Base-by-base conservation (phyloP, 2,797 vertebrate species). In the Neomorphus geoffroyi region DNA sequence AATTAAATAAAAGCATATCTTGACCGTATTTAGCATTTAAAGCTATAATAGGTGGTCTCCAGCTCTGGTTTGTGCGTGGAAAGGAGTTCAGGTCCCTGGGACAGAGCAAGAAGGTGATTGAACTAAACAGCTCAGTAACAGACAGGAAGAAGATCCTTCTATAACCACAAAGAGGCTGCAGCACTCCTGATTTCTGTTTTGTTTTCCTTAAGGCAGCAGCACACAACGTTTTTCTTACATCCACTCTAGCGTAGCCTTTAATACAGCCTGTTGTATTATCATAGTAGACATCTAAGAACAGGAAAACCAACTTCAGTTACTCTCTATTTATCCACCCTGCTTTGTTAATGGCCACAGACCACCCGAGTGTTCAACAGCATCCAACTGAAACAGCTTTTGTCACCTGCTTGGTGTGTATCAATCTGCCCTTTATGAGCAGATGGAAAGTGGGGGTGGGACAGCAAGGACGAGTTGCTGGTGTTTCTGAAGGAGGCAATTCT, bases 401-500 rank as follows among this genome's bases (percentile, higher is more conserved):
- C 86, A 79, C 7, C 71, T 60, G 75, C 75, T 45, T 70, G 6
- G 46, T 80, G 35, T 16, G 23, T n/a, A 41, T 67, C 17, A 3
- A 65, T 81, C 95, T 92, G 65, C 48, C 37, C 28, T n/a, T 72
- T 54, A 9, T 18, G 86, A 88, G 86, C 58, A 62, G 74, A 32
- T 70, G 53, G 53, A 79, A 88, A 48, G 37, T n/a, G 45, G 13
- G 27, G 54, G 10, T 48, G 60, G 33, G 19, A 33, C 71, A 80
- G 56, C 0, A 2, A 88, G 88, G 74, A 37, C 53, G 50, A 67
- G 54, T 12, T 69, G 93, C 84, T 97, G 96, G 98, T 98, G 98
- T 98, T 99, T 98, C 98, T 98, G 97, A 98, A 98, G 98, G 98
- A 98, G 98, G 97, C 97, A 97, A 94, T 96, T 96, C 97, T 97